These are phyloP conservation scores for Hydrolagus affinis DNA, from an alignment of 2,113 vertebrate genomes.

Conservation along the genomic window DNA sequence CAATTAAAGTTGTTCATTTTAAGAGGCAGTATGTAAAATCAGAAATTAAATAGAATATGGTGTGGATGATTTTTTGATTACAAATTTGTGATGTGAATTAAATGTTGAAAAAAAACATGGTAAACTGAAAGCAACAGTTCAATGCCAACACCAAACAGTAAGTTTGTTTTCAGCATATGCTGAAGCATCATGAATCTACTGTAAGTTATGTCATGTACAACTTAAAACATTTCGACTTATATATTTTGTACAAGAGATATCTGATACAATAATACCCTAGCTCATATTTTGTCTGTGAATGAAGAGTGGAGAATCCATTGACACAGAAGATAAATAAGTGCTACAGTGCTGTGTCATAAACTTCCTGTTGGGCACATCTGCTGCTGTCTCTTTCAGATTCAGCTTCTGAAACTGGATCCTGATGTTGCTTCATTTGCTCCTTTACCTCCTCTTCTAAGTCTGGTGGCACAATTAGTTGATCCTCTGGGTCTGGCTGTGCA, in stretches of 20 bases:
- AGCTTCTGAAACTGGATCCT: constrained; percentile 45
- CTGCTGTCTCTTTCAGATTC: constrained; percentile 45
- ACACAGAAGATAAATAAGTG: not conserved
- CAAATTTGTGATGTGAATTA: not conserved
- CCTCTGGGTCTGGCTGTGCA: constrained; percentile 85
- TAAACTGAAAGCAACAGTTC: constrained; percentile 19
- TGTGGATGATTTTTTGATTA: constrained; percentile 10
- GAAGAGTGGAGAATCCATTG: not conserved
- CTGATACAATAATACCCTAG: constrained; percentile 13
- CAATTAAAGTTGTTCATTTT: constrained; percentile 16
- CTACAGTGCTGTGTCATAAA: constrained; percentile 89
- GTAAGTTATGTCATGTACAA: constrained; percentile 11
- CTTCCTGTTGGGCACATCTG: constrained; percentile 53
- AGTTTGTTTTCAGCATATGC: constrained; percentile 12
- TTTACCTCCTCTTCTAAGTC: constrained; percentile 85
- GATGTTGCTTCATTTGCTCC: constrained; percentile 75
- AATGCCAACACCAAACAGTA: constrained; percentile 10
- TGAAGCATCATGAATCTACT: constrained; percentile 27
- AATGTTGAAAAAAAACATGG: not conserved
- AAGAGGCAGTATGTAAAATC: constrained; percentile 3
- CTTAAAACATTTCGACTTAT: constrained; percentile 26
- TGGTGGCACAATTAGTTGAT: constrained; percentile 82
- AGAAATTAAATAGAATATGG: constrained; percentile 6
- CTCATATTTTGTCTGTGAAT: not conserved
- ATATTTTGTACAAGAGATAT: constrained; percentile 24